Conservation (phyloP, 2,113 vertebrate species). For the Centrocercus urophasianus region DNA sequence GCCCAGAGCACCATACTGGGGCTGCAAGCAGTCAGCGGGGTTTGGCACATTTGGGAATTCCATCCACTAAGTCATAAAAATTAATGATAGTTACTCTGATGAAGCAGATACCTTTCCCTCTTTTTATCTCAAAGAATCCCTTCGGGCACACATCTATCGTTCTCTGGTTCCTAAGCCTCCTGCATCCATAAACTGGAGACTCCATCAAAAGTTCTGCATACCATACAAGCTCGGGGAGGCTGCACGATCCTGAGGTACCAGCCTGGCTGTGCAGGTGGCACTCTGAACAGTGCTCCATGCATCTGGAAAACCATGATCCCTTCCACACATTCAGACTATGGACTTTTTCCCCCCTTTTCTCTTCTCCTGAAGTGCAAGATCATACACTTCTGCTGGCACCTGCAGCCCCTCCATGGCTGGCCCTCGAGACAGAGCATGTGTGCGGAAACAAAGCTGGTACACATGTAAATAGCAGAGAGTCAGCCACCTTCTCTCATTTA, state of each 20-base stretch:
- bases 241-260: background rate
- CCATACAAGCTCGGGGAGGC: background rate
- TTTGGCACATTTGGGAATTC: rapidly evolving
- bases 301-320: background rate
- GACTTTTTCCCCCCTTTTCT: background rate
- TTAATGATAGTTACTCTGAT: background rate
- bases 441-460: background rate
- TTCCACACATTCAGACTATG: background rate
- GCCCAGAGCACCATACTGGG: background rate
- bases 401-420: background rate
- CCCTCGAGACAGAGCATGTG: background rate
- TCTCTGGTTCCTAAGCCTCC: background rate
- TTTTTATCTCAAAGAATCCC: background rate
- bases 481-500: slow-evolving; percentile 32
- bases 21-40: background rate
- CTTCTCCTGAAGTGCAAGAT: background rate
- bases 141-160: background rate
- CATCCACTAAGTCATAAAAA: too few species aligned
- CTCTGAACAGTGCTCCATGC: background rate
- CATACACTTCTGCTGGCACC: background rate
- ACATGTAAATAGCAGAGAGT: slow-evolving; percentile 7
- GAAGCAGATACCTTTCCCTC: background rate
- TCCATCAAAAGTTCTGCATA: background rate
- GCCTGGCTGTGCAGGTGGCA: background rate
- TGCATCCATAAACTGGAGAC: background rate